Conservation (phyloP, 2,888 invertebrate species). For the Lycophotia porphyrea region DNA sequence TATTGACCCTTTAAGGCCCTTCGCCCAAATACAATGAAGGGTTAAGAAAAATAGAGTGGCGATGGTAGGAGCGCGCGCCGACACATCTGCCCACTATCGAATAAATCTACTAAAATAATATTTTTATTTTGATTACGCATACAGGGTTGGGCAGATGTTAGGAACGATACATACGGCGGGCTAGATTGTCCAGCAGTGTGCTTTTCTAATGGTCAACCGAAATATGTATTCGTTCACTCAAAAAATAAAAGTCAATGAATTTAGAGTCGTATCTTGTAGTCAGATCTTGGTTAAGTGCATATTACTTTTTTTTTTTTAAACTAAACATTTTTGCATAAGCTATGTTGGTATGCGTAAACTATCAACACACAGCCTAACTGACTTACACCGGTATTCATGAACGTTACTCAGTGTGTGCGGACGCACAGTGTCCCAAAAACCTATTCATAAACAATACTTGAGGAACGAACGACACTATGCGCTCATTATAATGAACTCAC, state of each 20-base stretch:
- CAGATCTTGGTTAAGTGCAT: no score
- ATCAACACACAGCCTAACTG: neutral
- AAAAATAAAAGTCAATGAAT: neutral
- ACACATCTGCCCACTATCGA: slow-evolving; percentile 89
- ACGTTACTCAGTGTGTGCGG: no score
- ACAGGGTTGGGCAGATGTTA: slow-evolving; percentile 89
- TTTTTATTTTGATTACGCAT: slow-evolving; percentile 89
- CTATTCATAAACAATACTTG: no score
- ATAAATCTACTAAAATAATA: slow-evolving; percentile 90
- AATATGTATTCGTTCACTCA: neutral
- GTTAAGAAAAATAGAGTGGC: slow-evolving; percentile 86
- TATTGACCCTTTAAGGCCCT: slow-evolving; percentile 85
- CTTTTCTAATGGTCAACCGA: slow-evolving; percentile 33
- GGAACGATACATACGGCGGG: slow-evolving; percentile 72
- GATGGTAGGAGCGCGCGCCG: slow-evolving; percentile 78
- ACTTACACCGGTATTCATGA: no score
- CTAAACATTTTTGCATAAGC: neutral
- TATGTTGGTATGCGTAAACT: neutral
- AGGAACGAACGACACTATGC: no score
- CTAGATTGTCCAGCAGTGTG: slow-evolving; percentile 37
- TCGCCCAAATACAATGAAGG: slow-evolving; percentile 85
- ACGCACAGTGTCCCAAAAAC: no score
- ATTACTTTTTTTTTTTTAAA: no score
- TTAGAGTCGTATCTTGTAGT: neutral
- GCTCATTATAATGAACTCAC: no score